Base-by-base conservation (phyloP, 2,888 invertebrate species). In the Plebejus melissa region DNA sequence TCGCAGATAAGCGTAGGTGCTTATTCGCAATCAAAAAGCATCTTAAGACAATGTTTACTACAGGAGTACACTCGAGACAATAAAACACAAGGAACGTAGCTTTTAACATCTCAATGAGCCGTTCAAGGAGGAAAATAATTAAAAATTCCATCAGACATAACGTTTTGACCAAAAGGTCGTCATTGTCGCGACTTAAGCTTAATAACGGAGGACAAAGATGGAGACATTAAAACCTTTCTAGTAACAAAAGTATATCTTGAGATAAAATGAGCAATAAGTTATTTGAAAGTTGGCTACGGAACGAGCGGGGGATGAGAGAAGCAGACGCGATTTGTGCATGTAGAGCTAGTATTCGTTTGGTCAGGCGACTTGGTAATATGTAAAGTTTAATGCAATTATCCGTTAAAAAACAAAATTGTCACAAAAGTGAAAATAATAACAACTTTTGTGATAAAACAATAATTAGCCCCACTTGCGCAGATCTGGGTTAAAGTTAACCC, bases 201-300 rank as follows among this genome's bases (percentile, higher is more conserved):
- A 91, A 91, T 91, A 90, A 89, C 84, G 79, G 81, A 84, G 82
- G 85, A 85, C 87, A 87, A 87, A 86, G 89, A 90, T 88, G 89
- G 85, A 87, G 90, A 89, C 88, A 86, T 88, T 88, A 88, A 87
- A 90, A 87, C 85, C 85, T 88, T 88, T 85, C 84, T 82, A 83
- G 83, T 79, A 81, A 83, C 84, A 86, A 88, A 89, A 87, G 88
- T 86, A 86, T 85, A 85, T 83, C 83, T 81, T 81, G 81, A 88
- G 85, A 87, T 86, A 87, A 87, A 90, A 90, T 86, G 87, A 89
- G 85, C 83, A 89, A 87, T 78, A 80, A 79, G 78, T 76, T 50
- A 76, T 75, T 77, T 74, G 72, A 72, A 76, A 76, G 78, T 76
- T 13, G 77, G 80, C 80, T 76, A 75, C 57, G 76, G 76, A 80